Percentiles rank a stretch among this genome's conserved stretches.
Conservation (phyloP, 53 echinoderm and acorn worm genomes). For the Crossaster papposus region DNA sequence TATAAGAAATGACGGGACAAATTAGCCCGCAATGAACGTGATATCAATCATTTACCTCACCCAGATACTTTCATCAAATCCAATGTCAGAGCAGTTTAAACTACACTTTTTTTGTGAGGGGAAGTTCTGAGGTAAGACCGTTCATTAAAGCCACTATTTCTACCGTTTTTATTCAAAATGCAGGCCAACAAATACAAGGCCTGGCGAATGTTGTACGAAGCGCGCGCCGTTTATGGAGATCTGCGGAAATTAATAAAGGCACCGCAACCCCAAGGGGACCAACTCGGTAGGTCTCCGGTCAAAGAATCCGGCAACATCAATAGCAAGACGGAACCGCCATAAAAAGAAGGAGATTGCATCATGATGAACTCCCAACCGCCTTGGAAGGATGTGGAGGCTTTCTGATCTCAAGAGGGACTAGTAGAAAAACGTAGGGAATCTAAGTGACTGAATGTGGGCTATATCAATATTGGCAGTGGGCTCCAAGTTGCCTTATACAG, state of each 20-base stretch:
- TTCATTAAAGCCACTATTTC: not conserved
- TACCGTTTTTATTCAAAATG: not conserved
- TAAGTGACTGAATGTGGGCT: conserved; percentile 47
- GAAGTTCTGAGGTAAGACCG: not conserved
- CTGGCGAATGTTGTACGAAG: not conserved
- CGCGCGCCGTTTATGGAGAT: conserved; percentile 19
- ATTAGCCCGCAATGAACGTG: not conserved
- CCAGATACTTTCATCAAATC: not conserved
- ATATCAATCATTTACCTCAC: not conserved
- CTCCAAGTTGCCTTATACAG: conserved; percentile 27
- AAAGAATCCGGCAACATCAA: conserved; percentile 52
- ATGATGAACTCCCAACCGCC: conserved; percentile 4
- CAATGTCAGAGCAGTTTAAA: not conserved
- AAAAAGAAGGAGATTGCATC: conserved; percentile 13
- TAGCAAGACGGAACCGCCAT: conserved; percentile 49
- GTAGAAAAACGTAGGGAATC: not conserved
- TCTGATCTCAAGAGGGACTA: not conserved
- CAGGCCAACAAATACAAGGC: not conserved
- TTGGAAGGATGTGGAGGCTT: too few species aligned
- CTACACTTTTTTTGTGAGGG: not conserved
- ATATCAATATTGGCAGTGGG: conserved; percentile 49
- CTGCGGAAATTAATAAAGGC: conserved; percentile 52
- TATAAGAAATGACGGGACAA: not conserved
- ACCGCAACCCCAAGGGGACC: conserved; percentile 1
- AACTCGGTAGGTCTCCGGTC: not conserved